phyloP scores from a whole-genome alignment of 2,113 vertebrate species.

The Solenodon paradoxus region DNA sequence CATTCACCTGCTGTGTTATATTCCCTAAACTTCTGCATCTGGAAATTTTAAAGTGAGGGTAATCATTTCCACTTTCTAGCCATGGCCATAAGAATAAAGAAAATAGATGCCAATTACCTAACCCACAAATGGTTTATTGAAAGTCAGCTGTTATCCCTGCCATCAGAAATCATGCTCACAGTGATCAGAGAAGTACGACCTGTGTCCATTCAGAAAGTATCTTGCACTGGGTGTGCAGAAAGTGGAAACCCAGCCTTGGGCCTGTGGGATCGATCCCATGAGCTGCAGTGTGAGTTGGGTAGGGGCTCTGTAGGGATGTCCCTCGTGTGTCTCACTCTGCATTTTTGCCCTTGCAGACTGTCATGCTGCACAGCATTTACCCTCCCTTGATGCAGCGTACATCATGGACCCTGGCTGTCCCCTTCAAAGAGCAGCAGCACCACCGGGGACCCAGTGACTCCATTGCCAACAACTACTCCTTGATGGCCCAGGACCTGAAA shows the following conservation, averaged over 20 bases:
- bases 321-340: not conserved
- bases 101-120: not conserved
- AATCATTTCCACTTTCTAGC: not conserved
- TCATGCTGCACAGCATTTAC: slow-evolving; percentile 77
- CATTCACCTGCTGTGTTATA: not conserved
- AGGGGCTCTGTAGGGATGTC: not conserved
- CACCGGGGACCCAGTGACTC: slow-evolving; percentile 87
- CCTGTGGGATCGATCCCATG: fast-evolving
- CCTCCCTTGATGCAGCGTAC: slow-evolving; percentile 88
- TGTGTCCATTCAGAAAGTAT: not conserved
- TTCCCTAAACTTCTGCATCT: not conserved
- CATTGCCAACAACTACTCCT: slow-evolving; percentile 92
- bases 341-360: slow-evolving; percentile 75
- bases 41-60: not conserved
- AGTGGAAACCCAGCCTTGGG: not conserved
- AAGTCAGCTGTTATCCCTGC: not conserved
- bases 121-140: not conserved
- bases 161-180: not conserved
- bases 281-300: not conserved
- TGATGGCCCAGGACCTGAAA: slow-evolving; percentile 82
- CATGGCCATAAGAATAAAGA: not conserved
- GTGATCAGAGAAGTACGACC: not conserved
- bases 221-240: not conserved
- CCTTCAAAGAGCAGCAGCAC: slow-evolving; percentile 88
- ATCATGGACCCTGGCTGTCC: slow-evolving; percentile 85